Evolutionary conservation across 2,797 vertebrate genomes (phyloP).

Genomic region (Phalloptychus januarius): DNA sequence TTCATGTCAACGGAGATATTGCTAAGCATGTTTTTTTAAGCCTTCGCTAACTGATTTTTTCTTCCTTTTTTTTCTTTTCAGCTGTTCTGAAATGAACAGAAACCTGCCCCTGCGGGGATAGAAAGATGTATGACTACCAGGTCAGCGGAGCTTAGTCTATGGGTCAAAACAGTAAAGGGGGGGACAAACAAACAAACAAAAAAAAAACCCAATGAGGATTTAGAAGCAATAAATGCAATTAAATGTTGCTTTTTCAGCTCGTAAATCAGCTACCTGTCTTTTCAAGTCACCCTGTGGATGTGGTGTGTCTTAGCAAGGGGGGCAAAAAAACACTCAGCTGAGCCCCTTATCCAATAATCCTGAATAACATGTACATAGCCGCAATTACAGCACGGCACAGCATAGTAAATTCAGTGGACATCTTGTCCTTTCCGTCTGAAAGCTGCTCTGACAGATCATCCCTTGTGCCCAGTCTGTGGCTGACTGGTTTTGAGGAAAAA

Average conservation of each 20-base stretch:
- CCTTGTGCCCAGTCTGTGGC: slow-evolving; percentile 63
- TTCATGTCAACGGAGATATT: slow-evolving; percentile 26
- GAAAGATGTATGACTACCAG: slow-evolving; percentile 24
- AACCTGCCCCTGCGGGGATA: slow-evolving; percentile 3
- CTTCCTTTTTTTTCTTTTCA: not conserved
- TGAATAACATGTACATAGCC: slow-evolving; percentile 49
- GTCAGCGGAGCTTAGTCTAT: slow-evolving; percentile 8
- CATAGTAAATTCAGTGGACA: slow-evolving; percentile 56
- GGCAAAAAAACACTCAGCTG: slow-evolving; percentile 5
- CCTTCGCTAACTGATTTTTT: slow-evolving; percentile 26
- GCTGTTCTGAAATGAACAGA: slow-evolving; percentile 20
- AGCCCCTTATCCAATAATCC: slow-evolving; percentile 45
- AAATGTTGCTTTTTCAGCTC: not conserved
- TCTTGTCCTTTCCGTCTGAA: slow-evolving; percentile 58
- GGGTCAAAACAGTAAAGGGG: not conserved
- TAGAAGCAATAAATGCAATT: not conserved
- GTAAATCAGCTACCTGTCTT: slow-evolving; percentile 12
- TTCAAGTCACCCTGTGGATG: slow-evolving; percentile 10
- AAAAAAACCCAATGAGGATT: not conserved
- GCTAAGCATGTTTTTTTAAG: slow-evolving; percentile 26
- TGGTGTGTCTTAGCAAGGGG: not conserved
- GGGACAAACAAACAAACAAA: too few species aligned
- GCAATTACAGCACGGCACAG: slow-evolving; percentile 55
- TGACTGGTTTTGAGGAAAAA: slow-evolving; percentile 53
- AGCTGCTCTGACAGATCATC: slow-evolving; percentile 71